phyloP scores from a whole-genome alignment of 1,140 invertebrate species.

The Colletes gigas region DNA sequence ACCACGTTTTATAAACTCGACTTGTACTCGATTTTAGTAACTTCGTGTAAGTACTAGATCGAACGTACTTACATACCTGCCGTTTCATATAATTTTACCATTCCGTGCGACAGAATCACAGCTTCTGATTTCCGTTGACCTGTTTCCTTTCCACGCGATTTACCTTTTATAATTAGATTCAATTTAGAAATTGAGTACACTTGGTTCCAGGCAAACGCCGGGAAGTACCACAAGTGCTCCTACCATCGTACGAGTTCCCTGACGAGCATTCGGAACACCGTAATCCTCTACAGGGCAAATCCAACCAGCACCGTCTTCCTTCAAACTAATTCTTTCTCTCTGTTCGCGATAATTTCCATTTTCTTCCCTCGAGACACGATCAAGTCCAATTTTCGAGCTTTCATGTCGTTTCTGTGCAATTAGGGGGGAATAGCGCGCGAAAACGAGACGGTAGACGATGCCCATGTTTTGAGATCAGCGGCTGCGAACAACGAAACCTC shows the following conservation, averaged over 20 bases:
- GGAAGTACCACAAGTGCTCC: slow-evolving; percentile 64
- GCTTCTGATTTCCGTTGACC: slow-evolving; percentile 13
- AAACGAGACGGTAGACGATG: not conserved
- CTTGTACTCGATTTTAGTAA: too few relatives aligned
- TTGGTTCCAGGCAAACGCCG: slow-evolving; percentile 26
- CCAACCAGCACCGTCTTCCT: not conserved
- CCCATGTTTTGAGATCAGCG: too few relatives aligned
- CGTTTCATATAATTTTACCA: not conserved
- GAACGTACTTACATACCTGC: not conserved
- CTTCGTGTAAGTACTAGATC: too few relatives aligned
- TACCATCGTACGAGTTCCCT: slow-evolving; percentile 64
- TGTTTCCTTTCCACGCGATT: slow-evolving; percentile 17
- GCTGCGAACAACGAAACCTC: not conserved
- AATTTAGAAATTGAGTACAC: slow-evolving; percentile 44
- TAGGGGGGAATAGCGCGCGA: too few relatives aligned
- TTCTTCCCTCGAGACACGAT: too few relatives aligned
- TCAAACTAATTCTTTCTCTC: slow-evolving; percentile 14
- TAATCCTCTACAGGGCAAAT: slow-evolving; percentile 44
- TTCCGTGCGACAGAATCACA: not conserved
- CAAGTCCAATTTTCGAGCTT: not conserved
- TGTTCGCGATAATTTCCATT: not conserved
- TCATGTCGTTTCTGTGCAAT: not conserved
- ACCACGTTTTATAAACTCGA: too few relatives aligned
- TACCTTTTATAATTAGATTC: slow-evolving; percentile 55
- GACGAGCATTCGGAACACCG: slow-evolving; percentile 28